Evolutionary conservation across 53 echinoderm and acorn worm genomes (phyloP).

Genomic region (Holothuria leucospilota): DNA sequence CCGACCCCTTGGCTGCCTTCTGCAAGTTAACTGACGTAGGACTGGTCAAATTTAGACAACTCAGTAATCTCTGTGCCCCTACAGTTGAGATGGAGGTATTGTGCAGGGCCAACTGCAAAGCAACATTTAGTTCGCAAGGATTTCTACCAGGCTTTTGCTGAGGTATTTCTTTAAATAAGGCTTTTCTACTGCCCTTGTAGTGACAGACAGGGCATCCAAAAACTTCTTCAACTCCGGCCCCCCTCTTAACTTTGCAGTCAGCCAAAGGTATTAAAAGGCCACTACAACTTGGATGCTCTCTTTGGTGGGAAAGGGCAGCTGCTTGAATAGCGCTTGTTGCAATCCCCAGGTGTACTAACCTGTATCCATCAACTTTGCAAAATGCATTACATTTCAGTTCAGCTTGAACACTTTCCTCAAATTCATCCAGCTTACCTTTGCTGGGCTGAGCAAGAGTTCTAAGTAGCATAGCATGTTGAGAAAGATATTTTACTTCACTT

Average conservation of each 20-base stretch:
- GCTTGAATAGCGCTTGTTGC: no score
- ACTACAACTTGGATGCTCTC: not conserved
- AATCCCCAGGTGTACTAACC: no score
- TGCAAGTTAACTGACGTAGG: no score
- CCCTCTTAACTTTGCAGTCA: not conserved
- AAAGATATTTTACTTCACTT: no score
- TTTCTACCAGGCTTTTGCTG: not conserved
- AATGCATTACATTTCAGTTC: no score
- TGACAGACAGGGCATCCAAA: not conserved
- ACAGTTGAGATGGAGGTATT: slow-evolving; percentile 17
- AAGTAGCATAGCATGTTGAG: no score
- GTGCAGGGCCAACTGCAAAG: slow-evolving; percentile 8
- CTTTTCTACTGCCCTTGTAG: not conserved
- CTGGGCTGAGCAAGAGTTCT: no score
- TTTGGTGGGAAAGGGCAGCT: no score
- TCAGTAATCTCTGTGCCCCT: slow-evolving; percentile 12
- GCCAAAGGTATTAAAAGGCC: not conserved
- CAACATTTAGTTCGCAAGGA: slow-evolving; percentile 10
- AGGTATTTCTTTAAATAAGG: not conserved
- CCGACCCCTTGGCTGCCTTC: no score
- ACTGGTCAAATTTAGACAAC: not conserved
- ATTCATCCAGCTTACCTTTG: no score
- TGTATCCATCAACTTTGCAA: no score
- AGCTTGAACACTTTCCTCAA: no score
- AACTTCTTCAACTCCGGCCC: not conserved